Evolutionary conservation across 2,797 vertebrate species (phyloP).

Genomic region (Coranthus polyacanthus): DNA sequence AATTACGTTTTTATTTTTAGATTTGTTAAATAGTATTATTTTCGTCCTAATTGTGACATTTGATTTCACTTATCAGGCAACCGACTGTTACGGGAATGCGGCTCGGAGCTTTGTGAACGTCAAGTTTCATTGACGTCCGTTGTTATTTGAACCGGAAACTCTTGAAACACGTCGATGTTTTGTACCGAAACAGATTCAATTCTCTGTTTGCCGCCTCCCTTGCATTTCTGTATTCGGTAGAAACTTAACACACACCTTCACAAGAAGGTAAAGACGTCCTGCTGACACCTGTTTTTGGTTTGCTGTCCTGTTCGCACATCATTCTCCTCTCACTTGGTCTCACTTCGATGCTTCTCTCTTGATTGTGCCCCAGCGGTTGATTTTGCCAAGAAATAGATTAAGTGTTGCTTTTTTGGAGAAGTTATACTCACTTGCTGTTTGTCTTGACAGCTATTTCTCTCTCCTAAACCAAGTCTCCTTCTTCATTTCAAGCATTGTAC

Average conservation of each 20-base stretch:
- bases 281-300: constrained; percentile 52
- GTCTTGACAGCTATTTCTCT: too few relatives aligned
- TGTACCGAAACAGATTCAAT: too few relatives aligned
- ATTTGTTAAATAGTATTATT: neutral
- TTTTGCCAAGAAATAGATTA: constrained; percentile 21
- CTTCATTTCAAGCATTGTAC: too few relatives aligned
- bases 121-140: too few relatives aligned
- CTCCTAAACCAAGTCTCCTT: too few relatives aligned
- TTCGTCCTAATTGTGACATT: neutral
- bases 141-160: too few relatives aligned
- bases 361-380: neutral
- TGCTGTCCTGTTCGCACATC: constrained; percentile 37
- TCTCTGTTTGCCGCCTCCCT: constrained; percentile 5
- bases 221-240: neutral
- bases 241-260: constrained; percentile 49
- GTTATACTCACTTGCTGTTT: neutral
- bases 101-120: too few relatives aligned
- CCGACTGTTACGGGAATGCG: too few relatives aligned
- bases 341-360: constrained; percentile 12
- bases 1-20: constrained; percentile 1
- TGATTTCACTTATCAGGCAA: too few relatives aligned
- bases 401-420: constrained; percentile 36
- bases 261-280: constrained; percentile 43
- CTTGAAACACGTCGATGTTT: too few relatives aligned
- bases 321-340: constrained; percentile 9